Evolutionary conservation across 1,140 invertebrate species (phyloP), one percentile per base, ranked within the genome.

Genomic region (Reticulitermes speratus): DNA sequence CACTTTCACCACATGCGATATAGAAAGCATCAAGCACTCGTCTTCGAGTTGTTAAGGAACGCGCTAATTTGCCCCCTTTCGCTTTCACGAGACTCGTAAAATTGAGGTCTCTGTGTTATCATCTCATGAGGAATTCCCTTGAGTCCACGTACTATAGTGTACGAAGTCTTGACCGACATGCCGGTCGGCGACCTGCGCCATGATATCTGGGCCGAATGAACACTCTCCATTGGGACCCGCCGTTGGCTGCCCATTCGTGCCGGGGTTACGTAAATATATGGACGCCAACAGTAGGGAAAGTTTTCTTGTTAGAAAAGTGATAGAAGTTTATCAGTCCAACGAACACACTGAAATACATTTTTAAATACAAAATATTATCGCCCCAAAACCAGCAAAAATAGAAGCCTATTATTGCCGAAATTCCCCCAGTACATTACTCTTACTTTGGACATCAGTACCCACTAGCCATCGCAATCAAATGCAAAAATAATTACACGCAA

Each of bases 141-240:
- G 65, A 75, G 65, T 75, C 65, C 65, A 75, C 7, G 65, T 14
- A 75, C n/a, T 75, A 30, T 75, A 75, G 65, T 2, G 65, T 55
- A 55, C 65, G 65, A 25, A 75, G 65, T 75, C 65, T 75, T 75
- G 65, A 75, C 65, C 65, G 65, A 75, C n/a, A 75, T 75, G 65
- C 9, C 65, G 65, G 65, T 75, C 65, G 65, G 25, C 65, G 65
- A 75, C 65, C 65, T 25, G 65, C 65, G 65, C 65, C 3, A 14
- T 30, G 65, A 0, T 75, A 75, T 75, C 65, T 75, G 65, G 65
- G 65, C 65, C 65, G 65, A 75, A 25, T 75, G 65, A 75, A 75
- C 65, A 75, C 65, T 30, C 65, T 75, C 65, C 65, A 30, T 75
- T 75, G n/a, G 65, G 65, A 30, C 65, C 65, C 9, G 65, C 65